Conservation (phyloP, 2,888 invertebrate species). For the Hanleya hanleyi region DNA sequence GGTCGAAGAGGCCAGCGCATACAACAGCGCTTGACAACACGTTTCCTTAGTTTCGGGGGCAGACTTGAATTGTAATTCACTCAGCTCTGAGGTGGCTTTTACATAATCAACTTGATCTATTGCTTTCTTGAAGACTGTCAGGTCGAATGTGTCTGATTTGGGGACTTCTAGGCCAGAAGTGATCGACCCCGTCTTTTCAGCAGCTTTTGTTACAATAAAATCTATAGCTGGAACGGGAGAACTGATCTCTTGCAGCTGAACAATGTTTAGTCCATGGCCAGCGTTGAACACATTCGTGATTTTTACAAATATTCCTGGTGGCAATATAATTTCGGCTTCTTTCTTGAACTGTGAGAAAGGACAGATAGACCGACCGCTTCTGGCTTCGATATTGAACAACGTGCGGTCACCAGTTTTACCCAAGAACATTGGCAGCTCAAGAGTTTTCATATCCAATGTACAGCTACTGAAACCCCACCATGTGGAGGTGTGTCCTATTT, state of each 20-base stretch:
- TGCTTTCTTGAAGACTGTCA: too few relatives aligned
- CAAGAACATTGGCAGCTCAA: not conserved
- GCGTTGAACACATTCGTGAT: not conserved
- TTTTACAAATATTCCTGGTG: not conserved
- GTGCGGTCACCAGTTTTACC: not conserved
- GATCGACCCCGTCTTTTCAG: too few relatives aligned
- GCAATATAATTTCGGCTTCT: not conserved
- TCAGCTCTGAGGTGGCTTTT: too few relatives aligned
- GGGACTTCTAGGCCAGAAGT: too few relatives aligned
- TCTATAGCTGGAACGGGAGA: too few relatives aligned
- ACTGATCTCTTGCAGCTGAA: not conserved
- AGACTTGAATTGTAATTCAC: too few relatives aligned
- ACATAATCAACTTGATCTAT: too few relatives aligned
- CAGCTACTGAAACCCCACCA: constrained; percentile 6
- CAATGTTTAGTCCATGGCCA: not conserved
- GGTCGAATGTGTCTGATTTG: too few relatives aligned
- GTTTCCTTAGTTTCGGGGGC: too few relatives aligned
- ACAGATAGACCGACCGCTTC: not conserved
- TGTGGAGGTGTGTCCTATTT: not conserved
- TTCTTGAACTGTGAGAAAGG: not conserved
- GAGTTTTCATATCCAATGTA: not conserved
- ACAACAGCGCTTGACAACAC: too few relatives aligned
- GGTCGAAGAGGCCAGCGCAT: too few relatives aligned
- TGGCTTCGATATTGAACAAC: not conserved
- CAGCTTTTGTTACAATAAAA: too few relatives aligned